Evolutionary conservation across 2,888 invertebrate genomes (phyloP), one percentile per base, ranked within the genome.

Genomic region (Caenorhabditis uteleia): DNA sequence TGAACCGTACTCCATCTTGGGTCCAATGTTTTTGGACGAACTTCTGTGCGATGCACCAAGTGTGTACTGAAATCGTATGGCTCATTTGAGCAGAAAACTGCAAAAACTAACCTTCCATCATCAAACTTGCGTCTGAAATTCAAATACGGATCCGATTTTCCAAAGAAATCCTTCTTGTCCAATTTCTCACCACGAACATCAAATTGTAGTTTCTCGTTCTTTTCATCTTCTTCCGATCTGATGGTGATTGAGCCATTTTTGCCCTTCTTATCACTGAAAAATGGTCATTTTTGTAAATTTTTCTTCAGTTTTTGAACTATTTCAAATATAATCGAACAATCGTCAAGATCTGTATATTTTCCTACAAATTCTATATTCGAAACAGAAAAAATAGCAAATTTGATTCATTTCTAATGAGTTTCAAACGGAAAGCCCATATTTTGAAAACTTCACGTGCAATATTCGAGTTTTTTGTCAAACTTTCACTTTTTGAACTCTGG

Each of bases 1-100:
- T 83, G 83, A 56, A 88, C 85, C 7, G 85, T 78, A 57, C 83
- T 83, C 88, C 88, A 88, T 6, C 83, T 84, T 14, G 88, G 88
- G 75, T 87, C 86, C 38, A 86, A 75, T 10, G 86, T 86, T 60
- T 85, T 86, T 75, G 85, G 86, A 45, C 86, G 83, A 14, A 85
- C 85, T 77, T 88, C 88, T 36, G 87, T 87, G n/a, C 78, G 60
- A 49, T 77, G 70, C 4, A 75, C 75, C 23, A 82, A 42, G 10
- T 68, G 71, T 10, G 55, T 53, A 34, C 79, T 77, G 42, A 20
- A 58, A 44, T n/a, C n/a, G n/a, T n/a, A n/a, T n/a, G 20, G 8
- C 6, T 20, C 26, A 25, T n/a, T 42, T 43, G 14, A 16, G 4
- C 43, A 12, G 25, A 31, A 39, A n/a, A 10, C 20, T n/a, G 14